Conservation (phyloP, 2,797 vertebrate species). For the Columba guinea region DNA sequence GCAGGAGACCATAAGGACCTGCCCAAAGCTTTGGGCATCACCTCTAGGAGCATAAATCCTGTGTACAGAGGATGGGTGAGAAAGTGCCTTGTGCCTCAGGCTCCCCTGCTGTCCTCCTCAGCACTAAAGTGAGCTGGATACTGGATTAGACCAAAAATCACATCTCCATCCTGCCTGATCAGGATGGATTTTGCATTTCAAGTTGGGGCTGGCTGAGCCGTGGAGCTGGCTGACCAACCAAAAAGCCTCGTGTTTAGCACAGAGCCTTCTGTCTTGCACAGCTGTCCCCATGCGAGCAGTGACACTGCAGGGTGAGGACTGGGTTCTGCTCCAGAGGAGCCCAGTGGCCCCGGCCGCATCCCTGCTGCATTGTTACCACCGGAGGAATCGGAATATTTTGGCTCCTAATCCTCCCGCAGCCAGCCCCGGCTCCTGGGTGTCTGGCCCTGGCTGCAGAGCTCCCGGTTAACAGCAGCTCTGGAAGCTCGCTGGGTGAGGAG, state of each 20-base stretch:
- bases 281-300: neutral
- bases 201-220: neutral
- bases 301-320: neutral
- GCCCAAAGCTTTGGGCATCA: neutral
- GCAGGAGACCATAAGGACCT: neutral
- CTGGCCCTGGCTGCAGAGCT: constrained; percentile 20
- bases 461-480: neutral
- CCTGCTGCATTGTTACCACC: neutral
- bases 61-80: rapidly evolving
- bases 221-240: rapidly evolving
- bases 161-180: neutral
- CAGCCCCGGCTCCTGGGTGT: constrained; percentile 59
- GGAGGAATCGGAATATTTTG: neutral
- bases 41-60: rapidly evolving
- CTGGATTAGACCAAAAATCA: neutral
- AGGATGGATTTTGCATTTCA: no score
- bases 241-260: neutral
- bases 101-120: neutral
- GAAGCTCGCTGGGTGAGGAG: constrained; percentile 33
- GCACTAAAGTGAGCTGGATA: neutral
- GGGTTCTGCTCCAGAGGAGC: neutral
- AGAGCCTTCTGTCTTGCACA: neutral
- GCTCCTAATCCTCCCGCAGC: constrained; percentile 30
- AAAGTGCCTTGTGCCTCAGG: neutral
- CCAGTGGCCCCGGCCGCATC: rapidly evolving